Base-by-base conservation (phyloP, 1,140 invertebrate species). In the Adelges cooleyi region DNA sequence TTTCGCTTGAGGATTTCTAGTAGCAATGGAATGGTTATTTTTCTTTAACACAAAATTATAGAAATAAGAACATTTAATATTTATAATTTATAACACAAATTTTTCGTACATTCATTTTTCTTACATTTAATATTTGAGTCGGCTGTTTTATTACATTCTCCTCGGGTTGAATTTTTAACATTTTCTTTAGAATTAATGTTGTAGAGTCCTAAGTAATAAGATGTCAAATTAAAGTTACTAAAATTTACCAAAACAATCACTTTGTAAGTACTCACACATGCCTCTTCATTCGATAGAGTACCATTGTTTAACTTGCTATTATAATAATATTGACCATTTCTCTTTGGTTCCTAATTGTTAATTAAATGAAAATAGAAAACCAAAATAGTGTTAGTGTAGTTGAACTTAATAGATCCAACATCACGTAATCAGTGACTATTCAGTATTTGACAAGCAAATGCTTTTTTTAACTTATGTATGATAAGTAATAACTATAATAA, bases 201-300 rank as follows among this genome's bases (percentile, higher is more conserved):
- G n/a, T 62, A 46, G 46, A 59, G 25, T 59, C 54, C 56, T 48
- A 62, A 48, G 25, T 15, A 62, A 59, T 20, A 33, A 4, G 18
- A 59, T 27, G 44, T 48, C 13, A 33, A 42, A 20, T 44, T 25
- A 33, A 29, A 13, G 10, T 48, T 15, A 33, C 20, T 13, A 2
- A 22, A 18, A 22, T 9, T 1, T 33, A 33, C 44, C 23, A 33
- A 33, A 11, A 56, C 15, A 59, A 65, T 20, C 46, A 8, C n/a
- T 18, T 48, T 54, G 22, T 22, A 56, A 49, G 23, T 59, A 48
- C 50, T 67, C 2, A 50, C 52, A 59, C 66, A 59, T 46, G 48
- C 51, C 27, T 59, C 52, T 49, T 52, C 42, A 62, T 59, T 67
- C 29, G 49, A 38, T 18, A 36, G 22, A 18, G n/a, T 36, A 33